Conservation (phyloP, 2,797 vertebrate genomes). For the Centropyge bicolor region DNA sequence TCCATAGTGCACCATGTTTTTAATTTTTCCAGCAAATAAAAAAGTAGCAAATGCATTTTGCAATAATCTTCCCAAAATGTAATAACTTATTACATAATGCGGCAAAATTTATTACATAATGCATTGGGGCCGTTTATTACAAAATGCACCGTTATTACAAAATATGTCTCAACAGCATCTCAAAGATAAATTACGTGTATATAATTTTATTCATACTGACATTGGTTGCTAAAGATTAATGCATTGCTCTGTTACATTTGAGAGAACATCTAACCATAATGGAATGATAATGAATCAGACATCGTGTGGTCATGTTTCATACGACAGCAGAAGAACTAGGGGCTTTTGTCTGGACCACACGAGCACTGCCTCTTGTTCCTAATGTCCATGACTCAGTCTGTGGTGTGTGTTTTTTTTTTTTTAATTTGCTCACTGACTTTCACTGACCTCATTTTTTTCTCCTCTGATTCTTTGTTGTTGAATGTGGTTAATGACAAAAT, state of each 20-base stretch:
- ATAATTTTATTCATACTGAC: background rate
- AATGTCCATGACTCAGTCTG: constrained; percentile 44
- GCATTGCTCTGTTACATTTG: background rate
- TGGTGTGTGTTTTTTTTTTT: constrained; percentile 20
- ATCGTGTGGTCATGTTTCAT: constrained; percentile 27
- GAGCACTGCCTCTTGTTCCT: constrained; percentile 19
- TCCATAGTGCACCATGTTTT: background rate
- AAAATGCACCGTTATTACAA: too few relatives aligned
- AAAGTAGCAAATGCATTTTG: too few relatives aligned
- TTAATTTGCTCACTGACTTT: constrained; percentile 30
- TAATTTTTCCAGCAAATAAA: too few relatives aligned
- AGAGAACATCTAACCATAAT: background rate
- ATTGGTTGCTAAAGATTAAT: background rate
- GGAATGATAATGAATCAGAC: constrained; percentile 29
- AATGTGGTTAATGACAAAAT: constrained; percentile 15
- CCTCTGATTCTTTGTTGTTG: background rate
- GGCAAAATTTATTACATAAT: too few relatives aligned
- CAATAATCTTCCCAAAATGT: too few relatives aligned
- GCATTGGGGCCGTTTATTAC: too few relatives aligned
- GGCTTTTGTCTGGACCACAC: constrained; percentile 43
- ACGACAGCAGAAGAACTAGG: constrained; percentile 4
- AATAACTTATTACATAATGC: too few relatives aligned
- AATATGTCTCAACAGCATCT: too few relatives aligned
- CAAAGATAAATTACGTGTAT: background rate
- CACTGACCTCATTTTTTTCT: constrained; percentile 5